Percentiles rank a stretch among this genome's conserved stretches.
Conservation (phyloP, 2,113 vertebrate species). For the Phaetusa simplex region DNA sequence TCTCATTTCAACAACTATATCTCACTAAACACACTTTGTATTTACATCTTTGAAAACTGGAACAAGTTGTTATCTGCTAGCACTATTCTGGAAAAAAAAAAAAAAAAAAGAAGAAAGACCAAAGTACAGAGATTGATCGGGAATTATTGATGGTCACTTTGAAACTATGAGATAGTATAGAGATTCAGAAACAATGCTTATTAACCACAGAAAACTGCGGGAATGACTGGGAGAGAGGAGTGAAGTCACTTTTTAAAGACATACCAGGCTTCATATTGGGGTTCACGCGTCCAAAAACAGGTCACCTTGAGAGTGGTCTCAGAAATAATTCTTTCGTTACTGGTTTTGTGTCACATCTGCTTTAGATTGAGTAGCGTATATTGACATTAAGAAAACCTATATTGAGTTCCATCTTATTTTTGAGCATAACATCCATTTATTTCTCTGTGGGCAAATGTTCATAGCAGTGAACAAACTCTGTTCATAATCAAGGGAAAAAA, state of each 20-base stretch:
- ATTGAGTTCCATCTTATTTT: not conserved
- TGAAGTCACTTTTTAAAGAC: not conserved
- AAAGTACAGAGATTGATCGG: not conserved
- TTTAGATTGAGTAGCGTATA: not conserved
- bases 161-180: not conserved
- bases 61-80: not conserved
- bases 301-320: not conserved
- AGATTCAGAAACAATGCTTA: not conserved
- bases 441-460: not conserved
- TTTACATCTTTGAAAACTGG: not conserved
- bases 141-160: not conserved
- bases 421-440: not conserved
- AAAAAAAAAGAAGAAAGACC: not conserved
- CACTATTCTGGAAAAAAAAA: not conserved
- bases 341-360: not conserved
- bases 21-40: not conserved
- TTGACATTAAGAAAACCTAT: not conserved
- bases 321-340: not conserved
- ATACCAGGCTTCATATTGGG: not conserved
- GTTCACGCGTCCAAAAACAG: not conserved
- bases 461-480: not conserved
- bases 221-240: not conserved
- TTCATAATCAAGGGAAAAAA: conserved; percentile 21
- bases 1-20: not conserved
- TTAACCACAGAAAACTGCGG: not conserved